Conservation (phyloP, 92 coral and sea anemone species). For the Actinernus sp. region DNA sequence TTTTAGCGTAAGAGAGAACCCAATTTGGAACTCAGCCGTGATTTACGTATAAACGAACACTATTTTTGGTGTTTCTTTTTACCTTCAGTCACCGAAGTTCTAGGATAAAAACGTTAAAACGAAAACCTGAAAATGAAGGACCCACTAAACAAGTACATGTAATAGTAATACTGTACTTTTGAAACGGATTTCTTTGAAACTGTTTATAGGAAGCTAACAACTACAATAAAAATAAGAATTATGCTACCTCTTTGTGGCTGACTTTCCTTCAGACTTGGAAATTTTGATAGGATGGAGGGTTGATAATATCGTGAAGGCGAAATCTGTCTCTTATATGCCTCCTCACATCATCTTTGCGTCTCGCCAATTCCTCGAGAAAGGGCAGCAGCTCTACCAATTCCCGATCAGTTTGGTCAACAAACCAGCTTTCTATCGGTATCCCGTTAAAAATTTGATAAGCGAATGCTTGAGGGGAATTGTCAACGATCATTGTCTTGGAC, state of each 20-base stretch:
- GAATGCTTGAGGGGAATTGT: slow-evolving; percentile 99
- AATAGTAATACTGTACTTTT: too few species aligned
- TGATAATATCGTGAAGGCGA: slow-evolving; percentile 94
- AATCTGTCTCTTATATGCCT: slow-evolving; percentile 97
- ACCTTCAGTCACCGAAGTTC: too few species aligned
- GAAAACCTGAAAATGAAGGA: too few species aligned
- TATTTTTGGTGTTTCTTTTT: too few species aligned
- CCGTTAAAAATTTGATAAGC: slow-evolving; percentile 99
- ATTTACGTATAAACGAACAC: too few species aligned
- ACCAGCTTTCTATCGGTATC: slow-evolving; percentile 99
- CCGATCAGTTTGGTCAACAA: slow-evolving; percentile 92
- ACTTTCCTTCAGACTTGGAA: slow-evolving; percentile 1
- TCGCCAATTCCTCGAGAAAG: slow-evolving; percentile 87
- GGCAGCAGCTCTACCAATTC: slow-evolving; percentile 94
- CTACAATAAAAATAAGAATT: too few species aligned
- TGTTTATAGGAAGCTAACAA: too few species aligned
- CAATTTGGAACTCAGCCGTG: too few species aligned
- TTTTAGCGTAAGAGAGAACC: too few species aligned
- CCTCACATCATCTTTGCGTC: slow-evolving; percentile 92
- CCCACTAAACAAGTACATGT: too few species aligned
- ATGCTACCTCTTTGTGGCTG: slow-evolving; percentile 1
- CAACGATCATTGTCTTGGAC: slow-evolving; percentile 98
- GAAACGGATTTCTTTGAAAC: too few species aligned
- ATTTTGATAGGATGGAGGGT: slow-evolving; percentile 35
- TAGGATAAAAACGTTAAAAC: too few species aligned